Base-by-base conservation (phyloP, 1,140 invertebrate genomes). In the Steinernema khuongi region DNA sequence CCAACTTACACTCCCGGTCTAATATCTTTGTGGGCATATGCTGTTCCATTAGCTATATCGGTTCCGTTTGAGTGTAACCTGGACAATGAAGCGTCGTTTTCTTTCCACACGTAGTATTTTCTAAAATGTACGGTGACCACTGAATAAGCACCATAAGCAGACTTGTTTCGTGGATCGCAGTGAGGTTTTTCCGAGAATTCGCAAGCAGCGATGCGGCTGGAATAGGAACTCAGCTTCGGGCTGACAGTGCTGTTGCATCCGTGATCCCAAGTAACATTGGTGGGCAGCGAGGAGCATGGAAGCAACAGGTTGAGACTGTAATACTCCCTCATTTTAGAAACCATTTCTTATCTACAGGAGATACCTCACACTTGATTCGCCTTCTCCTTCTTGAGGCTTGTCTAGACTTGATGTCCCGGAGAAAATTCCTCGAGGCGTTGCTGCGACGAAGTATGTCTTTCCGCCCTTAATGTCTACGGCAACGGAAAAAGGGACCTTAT, bases 301-400 rank as follows among this genome's bases (percentile, higher is more conserved):
- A 69, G 17, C 7, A 31, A 19, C n/a, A 69, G 68, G 30, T 31
- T 11, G 71, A 73, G 67, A 70, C 36, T 71, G 1, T 68, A 2
- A 94, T 83, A 0, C n/a, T n/a, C n/a, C n/a, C n/a, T n/a, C n/a
- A n/a, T n/a, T n/a, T n/a, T n/a, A n/a, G n/a, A n/a, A n/a, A n/a
- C n/a, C n/a, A n/a, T n/a, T n/a, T n/a, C n/a, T n/a, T n/a, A n/a
- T n/a, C n/a, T n/a, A n/a, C n/a, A n/a, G n/a, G n/a, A n/a, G n/a
- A n/a, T 41, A 71, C 70, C 70, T 71, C 14, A 71, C 33, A 26
- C 70, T 44, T 18, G 44, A 71, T 31, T 32, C 28, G 66, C 70
- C 32, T 17, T n/a, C 1, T 26, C 70, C 70, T 32, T 50, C 44
- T 17, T 31, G 1, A 1, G 70, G 28, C 29, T 36, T 71, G 1